These are phyloP conservation scores for Papilio protenor DNA, from an alignment of 2,888 invertebrate species.

Conservation along the genomic window DNA sequence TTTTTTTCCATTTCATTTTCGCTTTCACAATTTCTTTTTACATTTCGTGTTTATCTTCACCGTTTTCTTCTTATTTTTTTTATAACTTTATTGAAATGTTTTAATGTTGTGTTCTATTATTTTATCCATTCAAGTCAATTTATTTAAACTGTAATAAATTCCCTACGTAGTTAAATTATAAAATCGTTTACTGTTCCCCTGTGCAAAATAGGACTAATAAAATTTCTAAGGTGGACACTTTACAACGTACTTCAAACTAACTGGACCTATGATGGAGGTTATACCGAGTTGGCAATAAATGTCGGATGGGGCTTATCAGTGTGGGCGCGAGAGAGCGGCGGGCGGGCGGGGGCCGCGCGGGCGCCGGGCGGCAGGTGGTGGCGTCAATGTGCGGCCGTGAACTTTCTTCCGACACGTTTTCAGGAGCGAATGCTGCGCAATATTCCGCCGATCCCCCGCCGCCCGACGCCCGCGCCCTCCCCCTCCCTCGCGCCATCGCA, in stretches of 20 bases:
- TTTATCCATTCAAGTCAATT: background rate
- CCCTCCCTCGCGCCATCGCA: slow-evolving; percentile 49
- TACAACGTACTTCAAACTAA: slow-evolving; percentile 42
- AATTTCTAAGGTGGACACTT: slow-evolving; percentile 14
- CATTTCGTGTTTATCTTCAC: background rate
- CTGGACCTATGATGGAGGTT: slow-evolving; percentile 49
- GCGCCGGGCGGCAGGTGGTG: slow-evolving; percentile 67
- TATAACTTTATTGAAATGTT: background rate
- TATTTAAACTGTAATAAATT: background rate
- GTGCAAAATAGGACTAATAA: slow-evolving; percentile 27
- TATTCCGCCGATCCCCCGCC: slow-evolving; percentile 70
- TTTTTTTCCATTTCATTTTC: background rate
- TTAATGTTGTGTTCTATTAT: background rate
- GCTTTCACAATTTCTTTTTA: background rate
- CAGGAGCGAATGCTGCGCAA: slow-evolving; percentile 82
- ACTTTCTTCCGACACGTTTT: slow-evolving; percentile 84
- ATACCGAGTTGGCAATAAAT: slow-evolving; percentile 49
- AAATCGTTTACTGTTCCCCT: slow-evolving; percentile 3
- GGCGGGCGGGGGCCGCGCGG: slow-evolving; percentile 49
- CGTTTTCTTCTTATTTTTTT: too few relatives aligned
- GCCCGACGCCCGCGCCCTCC: slow-evolving; percentile 58
- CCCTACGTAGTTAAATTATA: background rate
- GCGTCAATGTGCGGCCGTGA: slow-evolving; percentile 85
- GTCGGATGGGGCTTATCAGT: slow-evolving; percentile 47
- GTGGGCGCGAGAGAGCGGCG: slow-evolving; percentile 58